Conservation (phyloP, 2,888 invertebrate genomes). For the Callyntrura sp. region DNA sequence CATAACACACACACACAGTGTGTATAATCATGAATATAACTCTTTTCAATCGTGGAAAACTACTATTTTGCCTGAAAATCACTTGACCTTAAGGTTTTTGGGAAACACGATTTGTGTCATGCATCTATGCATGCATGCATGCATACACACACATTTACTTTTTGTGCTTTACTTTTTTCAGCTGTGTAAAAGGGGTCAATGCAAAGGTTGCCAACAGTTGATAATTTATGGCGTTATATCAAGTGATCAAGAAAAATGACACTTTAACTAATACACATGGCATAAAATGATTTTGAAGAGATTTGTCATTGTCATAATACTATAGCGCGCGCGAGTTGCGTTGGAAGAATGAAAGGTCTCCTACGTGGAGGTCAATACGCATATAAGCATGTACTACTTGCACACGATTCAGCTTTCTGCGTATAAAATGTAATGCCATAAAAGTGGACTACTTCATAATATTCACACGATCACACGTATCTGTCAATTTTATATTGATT, state of each 20-base stretch:
- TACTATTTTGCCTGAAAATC: constrained; percentile 29
- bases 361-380: constrained; percentile 43
- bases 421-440: too few species aligned
- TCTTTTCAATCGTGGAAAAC: constrained; percentile 21
- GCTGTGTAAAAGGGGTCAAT: constrained; percentile 54
- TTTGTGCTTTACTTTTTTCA: too few species aligned
- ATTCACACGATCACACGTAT: too few species aligned
- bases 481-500: too few species aligned
- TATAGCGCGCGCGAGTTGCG: too few species aligned
- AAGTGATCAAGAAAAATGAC: constrained; percentile 64
- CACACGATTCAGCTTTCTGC: constrained; percentile 6
- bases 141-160: too few species aligned
- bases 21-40: neutral
- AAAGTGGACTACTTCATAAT: too few species aligned
- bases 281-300: constrained; percentile 51
- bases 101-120: constrained; percentile 53
- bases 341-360: constrained; percentile 27
- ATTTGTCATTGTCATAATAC: constrained; percentile 63
- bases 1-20: too few species aligned
- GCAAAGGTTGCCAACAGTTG: constrained; percentile 46
- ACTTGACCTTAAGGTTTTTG: constrained; percentile 56
- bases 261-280: constrained; percentile 62
- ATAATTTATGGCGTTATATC: constrained; percentile 63
- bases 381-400: neutral
- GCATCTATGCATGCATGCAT: neutral